phyloP scores from a whole-genome alignment of 2,797 vertebrate genomes.

The Lagocephalus sceleratus region DNA sequence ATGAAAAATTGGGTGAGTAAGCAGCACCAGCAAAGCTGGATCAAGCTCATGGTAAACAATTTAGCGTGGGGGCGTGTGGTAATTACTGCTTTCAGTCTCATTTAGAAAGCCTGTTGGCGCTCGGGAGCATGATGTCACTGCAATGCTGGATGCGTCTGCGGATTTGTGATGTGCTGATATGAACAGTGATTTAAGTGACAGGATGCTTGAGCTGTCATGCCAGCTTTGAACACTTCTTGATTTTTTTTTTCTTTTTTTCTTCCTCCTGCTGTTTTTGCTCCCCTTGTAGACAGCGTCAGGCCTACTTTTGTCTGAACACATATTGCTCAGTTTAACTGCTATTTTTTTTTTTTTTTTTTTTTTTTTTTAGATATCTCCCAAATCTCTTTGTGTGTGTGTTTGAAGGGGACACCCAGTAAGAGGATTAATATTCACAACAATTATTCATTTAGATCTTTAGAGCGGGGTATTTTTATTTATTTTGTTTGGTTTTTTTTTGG shows the following conservation, averaged over 20 bases:
- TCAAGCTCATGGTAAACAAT: constrained; percentile 75
- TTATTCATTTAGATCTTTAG: too few species aligned
- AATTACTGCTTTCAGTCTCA: constrained; percentile 72
- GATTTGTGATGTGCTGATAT: constrained; percentile 49
- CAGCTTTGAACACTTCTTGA: constrained; percentile 46
- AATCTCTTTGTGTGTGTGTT: constrained; percentile 13
- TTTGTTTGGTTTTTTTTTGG: too few species aligned
- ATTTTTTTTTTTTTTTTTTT: constrained; percentile 45
- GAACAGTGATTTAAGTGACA: constrained; percentile 69
- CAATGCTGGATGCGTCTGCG: constrained; percentile 52
- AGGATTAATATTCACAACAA: neutral
- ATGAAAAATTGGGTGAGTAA: constrained; percentile 62
- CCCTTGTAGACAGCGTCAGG: constrained; percentile 45
- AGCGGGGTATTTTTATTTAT: too few species aligned
- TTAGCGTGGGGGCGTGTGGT: constrained; percentile 52
- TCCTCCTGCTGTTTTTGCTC: constrained; percentile 10
- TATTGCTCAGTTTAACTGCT: constrained; percentile 60
- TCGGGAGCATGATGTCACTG: constrained; percentile 47
- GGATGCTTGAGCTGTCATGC: constrained; percentile 59
- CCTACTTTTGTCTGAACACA: constrained; percentile 63
- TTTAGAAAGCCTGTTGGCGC: constrained; percentile 69
- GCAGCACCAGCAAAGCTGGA: constrained; percentile 58
- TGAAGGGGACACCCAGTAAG: neutral
- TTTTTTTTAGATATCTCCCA: constrained; percentile 28
- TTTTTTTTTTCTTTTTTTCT: neutral